These are phyloP conservation scores for Stomatorhinus walkeri DNA, from an alignment of 2,797 vertebrate genomes.

Conservation along the genomic window DNA sequence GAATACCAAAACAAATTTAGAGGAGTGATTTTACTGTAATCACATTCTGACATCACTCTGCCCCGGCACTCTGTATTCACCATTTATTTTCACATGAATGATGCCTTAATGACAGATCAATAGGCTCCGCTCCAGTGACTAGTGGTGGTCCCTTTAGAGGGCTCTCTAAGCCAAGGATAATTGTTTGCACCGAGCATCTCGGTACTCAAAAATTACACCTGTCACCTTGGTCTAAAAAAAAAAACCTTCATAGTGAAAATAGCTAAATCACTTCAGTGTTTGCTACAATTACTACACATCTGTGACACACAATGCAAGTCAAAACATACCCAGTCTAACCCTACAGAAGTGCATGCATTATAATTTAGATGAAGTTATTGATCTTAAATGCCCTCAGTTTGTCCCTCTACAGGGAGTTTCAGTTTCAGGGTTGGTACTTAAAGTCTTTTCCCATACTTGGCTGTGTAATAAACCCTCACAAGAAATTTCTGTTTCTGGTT, in stretches of 20 bases:
- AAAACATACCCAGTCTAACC: not conserved
- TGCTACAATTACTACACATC: not conserved
- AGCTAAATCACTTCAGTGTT: not conserved
- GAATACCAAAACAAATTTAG: not conserved
- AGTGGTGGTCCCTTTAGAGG: not conserved
- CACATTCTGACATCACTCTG: not conserved
- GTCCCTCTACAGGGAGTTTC: not conserved
- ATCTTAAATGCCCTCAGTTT: not conserved
- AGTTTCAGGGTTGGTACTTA: not conserved
- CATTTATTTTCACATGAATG: not conserved
- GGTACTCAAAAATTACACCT: not conserved
- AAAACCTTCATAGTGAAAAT: not conserved
- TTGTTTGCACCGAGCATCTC: not conserved
- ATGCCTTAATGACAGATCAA: not conserved
- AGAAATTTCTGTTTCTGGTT: not conserved
- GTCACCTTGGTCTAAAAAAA: not conserved
- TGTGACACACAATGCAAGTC: not conserved
- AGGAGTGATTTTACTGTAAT: not conserved
- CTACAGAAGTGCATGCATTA: not conserved
- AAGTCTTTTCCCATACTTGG: not conserved
- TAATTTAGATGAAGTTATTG: slow-evolving; percentile 14
- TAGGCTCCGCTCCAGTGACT: not conserved
- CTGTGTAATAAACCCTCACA: not conserved
- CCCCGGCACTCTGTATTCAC: not conserved
- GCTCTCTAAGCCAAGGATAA: not conserved